Percentiles rank a stretch among this genome's conserved stretches.
phyloP scores from a whole-genome alignment of 2,113 vertebrate species.

The Vireo altiloquus region DNA sequence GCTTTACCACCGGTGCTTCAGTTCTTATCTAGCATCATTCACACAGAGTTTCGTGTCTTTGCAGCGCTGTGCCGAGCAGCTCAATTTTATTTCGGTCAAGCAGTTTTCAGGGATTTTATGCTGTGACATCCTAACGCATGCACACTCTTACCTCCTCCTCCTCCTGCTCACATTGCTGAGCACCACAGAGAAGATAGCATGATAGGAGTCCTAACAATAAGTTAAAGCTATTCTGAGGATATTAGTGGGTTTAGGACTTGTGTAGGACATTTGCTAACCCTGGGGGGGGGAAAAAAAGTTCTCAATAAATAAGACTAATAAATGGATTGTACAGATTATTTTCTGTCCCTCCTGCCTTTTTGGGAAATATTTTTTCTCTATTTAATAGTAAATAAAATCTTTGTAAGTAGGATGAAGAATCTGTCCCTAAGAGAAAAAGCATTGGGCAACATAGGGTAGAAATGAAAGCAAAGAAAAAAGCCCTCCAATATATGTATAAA shows the following conservation, averaged over 20 bases:
- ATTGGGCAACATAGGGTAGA: neutral
- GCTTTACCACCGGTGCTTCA: slow-evolving; percentile 27
- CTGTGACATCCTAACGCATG: slow-evolving; percentile 3
- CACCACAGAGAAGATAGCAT: neutral
- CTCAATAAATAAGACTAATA: neutral
- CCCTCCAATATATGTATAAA: no score
- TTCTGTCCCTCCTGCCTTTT: neutral
- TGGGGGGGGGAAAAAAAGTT: neutral
- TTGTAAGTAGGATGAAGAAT: neutral
- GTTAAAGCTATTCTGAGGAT: neutral
- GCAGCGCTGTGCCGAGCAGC: neutral
- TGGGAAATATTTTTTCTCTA: neutral
- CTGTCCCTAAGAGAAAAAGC: neutral
- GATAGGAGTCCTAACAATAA: neutral
- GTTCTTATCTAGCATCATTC: slow-evolving; percentile 35
- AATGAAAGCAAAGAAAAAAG: neutral
- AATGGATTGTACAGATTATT: neutral
- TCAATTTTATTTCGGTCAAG: slow-evolving; percentile 44
- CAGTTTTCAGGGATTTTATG: slow-evolving; percentile 38
- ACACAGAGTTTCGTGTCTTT: slow-evolving; percentile 8
- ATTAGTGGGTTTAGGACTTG: neutral
- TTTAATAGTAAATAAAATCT: neutral
- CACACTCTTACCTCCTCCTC: neutral
- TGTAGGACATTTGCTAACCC: neutral
- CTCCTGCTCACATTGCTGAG: neutral